Percentiles rank a stretch among this genome's conserved stretches.
These are phyloP conservation scores for Ochropleura leucogaster DNA, from an alignment of 2,888 invertebrate genomes.

Conservation along the genomic window DNA sequence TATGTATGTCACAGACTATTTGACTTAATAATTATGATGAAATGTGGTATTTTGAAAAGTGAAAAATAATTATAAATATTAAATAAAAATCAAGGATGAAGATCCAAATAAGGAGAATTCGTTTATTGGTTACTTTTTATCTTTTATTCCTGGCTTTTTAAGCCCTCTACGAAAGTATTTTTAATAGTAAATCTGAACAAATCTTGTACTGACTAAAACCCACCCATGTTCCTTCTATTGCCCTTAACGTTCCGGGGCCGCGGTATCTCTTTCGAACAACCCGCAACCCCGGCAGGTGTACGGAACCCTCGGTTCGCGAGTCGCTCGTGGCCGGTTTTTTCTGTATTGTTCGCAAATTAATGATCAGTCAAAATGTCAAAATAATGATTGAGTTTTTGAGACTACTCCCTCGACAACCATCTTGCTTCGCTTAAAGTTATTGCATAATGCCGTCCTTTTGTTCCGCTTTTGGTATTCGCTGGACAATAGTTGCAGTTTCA, in stretches of 20 bases:
- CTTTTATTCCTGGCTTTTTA: no score
- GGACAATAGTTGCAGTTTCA: slow-evolving; percentile 49
- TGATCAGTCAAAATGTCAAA: slow-evolving; percentile 66
- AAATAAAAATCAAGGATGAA: not conserved
- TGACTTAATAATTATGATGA: not conserved
- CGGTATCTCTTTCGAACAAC: no score
- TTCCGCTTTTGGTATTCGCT: slow-evolving; percentile 49
- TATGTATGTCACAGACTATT: not conserved
- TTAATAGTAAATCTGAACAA: no score
- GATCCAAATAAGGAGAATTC: no score
- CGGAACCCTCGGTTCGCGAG: no score
- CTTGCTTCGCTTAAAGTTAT: slow-evolving; percentile 39
- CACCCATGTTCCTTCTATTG: no score
- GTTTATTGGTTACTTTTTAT: no score
- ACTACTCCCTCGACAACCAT: slow-evolving; percentile 25
- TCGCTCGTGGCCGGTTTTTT: slow-evolving; percentile 4
- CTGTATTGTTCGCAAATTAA: slow-evolving; percentile 67
- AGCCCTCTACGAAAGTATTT: no score
- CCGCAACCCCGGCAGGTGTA: no score
- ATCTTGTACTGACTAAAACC: no score
- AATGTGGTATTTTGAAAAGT: not conserved
- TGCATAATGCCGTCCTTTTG: slow-evolving; percentile 62
- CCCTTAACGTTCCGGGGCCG: no score
- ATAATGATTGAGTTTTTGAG: slow-evolving; percentile 63
- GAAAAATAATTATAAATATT: not conserved